Base-by-base conservation (phyloP, 2,797 vertebrate genomes). In the Remorina albescens region DNA sequence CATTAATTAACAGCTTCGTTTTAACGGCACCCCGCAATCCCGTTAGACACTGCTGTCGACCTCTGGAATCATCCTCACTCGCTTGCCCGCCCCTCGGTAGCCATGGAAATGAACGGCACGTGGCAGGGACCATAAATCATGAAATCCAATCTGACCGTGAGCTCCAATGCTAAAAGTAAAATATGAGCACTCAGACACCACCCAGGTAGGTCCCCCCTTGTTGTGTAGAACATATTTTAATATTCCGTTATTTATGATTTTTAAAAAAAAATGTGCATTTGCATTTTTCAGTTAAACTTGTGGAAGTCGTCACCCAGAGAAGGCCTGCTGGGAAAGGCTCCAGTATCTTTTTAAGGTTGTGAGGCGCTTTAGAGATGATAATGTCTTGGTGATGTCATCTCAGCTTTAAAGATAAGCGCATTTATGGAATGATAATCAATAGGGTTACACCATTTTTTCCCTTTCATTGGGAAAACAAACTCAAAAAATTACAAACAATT, bases 1-100 rank as follows among this genome's bases (percentile, higher is more conserved):
- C 88, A 92, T 95, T 95, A 95, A 95, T 95, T 95, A 95, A 94
- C 92, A 83, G 92, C 92, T 95, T 89, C 80, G 73, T 94, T 95
- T 95, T 93, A 94, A 93, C 91, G 77, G 91, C 92, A 88, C 90
- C 93, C 91, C 60, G 58, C 90, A 87, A 93, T 93, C 90, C 91
- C 78, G 86, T 93, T 91, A 90, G 90, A 92, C 87, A 76, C 82
- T 57, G 67, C 86, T 65, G 89, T 80, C 85, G 41, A 90, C 91
- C 93, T 92, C 89, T 91, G 90, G 92, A 93, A 92, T 87, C 90
- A 87, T 87, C 85, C 37, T 19, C 4, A 10, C 80, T 6, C 30
- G 30, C 85, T 64, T 68, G 30, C 41, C 67, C 60, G 76, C 74
- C 72, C 83, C 85, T 82, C 87, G 72, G 87, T 89, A 88, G 86